Evolutionary conservation across 2,888 invertebrate genomes (phyloP).

Genomic region (Prenolepis imparis): DNA sequence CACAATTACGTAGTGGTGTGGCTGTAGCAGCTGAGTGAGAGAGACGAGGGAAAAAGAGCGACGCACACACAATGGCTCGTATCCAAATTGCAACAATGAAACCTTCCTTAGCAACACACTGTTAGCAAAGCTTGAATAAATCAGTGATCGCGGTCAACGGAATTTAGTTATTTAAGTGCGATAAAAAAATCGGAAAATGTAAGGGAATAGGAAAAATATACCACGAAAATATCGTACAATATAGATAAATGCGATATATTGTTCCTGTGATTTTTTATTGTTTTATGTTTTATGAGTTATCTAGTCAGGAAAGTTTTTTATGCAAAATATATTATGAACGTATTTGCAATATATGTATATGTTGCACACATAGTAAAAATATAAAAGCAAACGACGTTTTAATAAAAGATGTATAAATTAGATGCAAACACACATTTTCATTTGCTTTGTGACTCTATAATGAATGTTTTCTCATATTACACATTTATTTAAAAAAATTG

Average conservation of each 20-base stretch:
- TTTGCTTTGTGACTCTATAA: neutral
- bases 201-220: conserved; percentile 33
- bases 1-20: conserved; percentile 47
- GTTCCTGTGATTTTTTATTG: neutral
- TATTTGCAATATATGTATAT: neutral
- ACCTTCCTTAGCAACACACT: conserved; percentile 69
- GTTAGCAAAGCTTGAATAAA: conserved; percentile 50
- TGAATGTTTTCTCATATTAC: neutral
- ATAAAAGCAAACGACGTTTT: conserved; percentile 1
- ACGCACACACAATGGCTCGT: conserved; percentile 56
- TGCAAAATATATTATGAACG: neutral
- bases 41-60: neutral
- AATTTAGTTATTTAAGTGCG: conserved; percentile 70
- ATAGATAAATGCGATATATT: neutral
- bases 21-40: neutral
- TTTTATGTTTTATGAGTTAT: neutral
- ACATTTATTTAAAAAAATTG: conserved; percentile 5
- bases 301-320: neutral
- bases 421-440: neutral
- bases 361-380: neutral
- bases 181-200: conserved; percentile 67
- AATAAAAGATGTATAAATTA: neutral
- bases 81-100: conserved; percentile 73
- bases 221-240: conserved; percentile 18
- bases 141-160: conserved; percentile 62